Base-by-base conservation (phyloP, 1,140 invertebrate species). In the Brachionus paranguensis region DNA sequence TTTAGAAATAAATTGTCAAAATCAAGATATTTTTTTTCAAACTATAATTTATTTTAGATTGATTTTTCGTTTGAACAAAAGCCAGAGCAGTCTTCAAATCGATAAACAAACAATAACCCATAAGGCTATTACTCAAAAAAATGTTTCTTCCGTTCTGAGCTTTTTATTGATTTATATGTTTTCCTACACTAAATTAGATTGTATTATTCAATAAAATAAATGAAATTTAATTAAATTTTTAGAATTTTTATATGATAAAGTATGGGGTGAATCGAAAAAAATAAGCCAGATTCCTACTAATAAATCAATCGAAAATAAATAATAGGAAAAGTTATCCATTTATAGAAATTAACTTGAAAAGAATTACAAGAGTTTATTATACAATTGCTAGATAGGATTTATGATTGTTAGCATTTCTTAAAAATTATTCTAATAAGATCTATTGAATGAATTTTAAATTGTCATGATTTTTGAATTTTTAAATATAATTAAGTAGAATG, bases 91-190 rank as follows among this genome's bases (percentile, higher is more conserved):
- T 10, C 10, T 60, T 60, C 53, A 60, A 20, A 60, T 60, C 53
- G 53, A 60, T 24, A 60, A 60, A 60, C 53, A 60, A 60, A 60
- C 53, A 60, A 60, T 60, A 60, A 60, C 53, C 53, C 53, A 60
- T 24, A 60, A 60, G 53, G 53, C 53, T 60, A 60, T 60, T 60
- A 60, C 53, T 60, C 53, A 60, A 60, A 60, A 60, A 60, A 60
- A 60, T 60, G 53, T 60, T 60, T 60, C 53, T 60, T 60, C 53
- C 53, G 53, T 60, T 60, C 53, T 60, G 20, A 60, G 53, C 53
- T 60, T 60, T 60, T 60, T 60, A 60, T 60, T 60, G 53, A 60
- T 60, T 60, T 60, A 60, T 60, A 60, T 60, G 53, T 60, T 60
- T 60, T 60, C 53, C 53, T 60, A 60, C 20, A 60, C 53, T 60